Conservation (phyloP, 1,140 invertebrate species). For the Himalopsyche phryganea region DNA sequence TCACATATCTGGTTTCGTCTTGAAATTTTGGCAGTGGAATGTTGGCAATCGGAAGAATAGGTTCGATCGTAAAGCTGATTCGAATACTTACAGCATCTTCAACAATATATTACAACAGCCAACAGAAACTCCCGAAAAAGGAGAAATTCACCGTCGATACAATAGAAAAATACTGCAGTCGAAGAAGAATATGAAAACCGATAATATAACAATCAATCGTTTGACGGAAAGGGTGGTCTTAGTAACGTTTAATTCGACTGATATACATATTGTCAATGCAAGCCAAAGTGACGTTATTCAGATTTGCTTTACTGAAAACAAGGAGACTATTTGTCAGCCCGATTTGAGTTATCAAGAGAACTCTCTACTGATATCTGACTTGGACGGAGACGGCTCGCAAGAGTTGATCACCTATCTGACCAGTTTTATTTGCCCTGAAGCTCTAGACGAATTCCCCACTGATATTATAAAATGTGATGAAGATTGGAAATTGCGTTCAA, state of each 20-base stretch:
- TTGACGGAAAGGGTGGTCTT: slow-evolving; percentile 70
- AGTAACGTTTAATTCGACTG: slow-evolving; percentile 69
- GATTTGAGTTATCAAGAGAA: slow-evolving; percentile 65
- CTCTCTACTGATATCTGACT: slow-evolving; percentile 66
- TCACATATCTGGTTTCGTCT: slow-evolving; percentile 65
- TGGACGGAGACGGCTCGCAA: slow-evolving; percentile 67
- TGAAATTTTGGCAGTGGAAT: slow-evolving; percentile 79
- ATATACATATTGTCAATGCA: slow-evolving; percentile 68
- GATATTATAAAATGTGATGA: slow-evolving; percentile 42
- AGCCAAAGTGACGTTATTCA: slow-evolving; percentile 70
- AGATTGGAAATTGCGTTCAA: slow-evolving; percentile 58
- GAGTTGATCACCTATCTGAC: slow-evolving; percentile 72
- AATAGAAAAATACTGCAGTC: slow-evolving; percentile 3
- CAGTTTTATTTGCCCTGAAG: slow-evolving; percentile 55
- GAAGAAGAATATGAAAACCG: slow-evolving; percentile 24
- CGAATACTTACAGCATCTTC: slow-evolving; percentile 45
- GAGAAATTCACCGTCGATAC: slow-evolving; percentile 46
- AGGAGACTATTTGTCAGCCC: slow-evolving; percentile 65
- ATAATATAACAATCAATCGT: slow-evolving; percentile 49
- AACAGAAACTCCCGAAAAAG: slow-evolving; percentile 41
- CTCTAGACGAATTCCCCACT: slow-evolving; percentile 41
- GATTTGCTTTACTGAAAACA: slow-evolving; percentile 57
- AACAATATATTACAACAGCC: slow-evolving; percentile 41
- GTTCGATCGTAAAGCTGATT: slow-evolving; percentile 46
- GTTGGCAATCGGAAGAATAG: slow-evolving; percentile 46